phyloP scores from a whole-genome alignment of 1,140 invertebrate species.

The Macrobrachium nipponense region DNA sequence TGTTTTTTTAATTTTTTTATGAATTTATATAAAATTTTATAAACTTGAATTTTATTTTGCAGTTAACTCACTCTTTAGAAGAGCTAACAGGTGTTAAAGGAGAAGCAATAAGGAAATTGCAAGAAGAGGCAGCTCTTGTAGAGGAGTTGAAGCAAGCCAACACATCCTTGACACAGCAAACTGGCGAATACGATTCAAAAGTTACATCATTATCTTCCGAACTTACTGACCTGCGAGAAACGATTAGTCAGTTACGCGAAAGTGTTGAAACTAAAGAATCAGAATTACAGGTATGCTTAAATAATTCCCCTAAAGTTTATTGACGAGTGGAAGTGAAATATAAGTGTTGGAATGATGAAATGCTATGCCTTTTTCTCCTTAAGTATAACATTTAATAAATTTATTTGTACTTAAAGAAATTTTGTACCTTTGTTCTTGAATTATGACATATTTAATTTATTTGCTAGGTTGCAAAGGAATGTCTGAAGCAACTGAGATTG shows the following conservation, averaged over 20 bases:
- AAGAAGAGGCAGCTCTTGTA: conserved; percentile 32
- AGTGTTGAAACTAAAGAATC: conserved; percentile 55
- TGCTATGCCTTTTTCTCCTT: neutral
- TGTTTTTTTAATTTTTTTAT: no score
- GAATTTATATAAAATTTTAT: no score
- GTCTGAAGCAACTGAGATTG: conserved; percentile 51
- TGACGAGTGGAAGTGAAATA: no score
- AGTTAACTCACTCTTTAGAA: conserved; percentile 51
- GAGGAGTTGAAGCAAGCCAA: conserved; percentile 40
- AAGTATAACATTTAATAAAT: neutral
- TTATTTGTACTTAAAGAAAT: neutral
- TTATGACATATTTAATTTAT: neutral
- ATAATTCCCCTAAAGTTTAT: neutral
- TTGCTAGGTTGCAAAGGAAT: conserved; percentile 60
- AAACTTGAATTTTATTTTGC: no score
- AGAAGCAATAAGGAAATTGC: conserved; percentile 21
- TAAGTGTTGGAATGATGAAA: no score
- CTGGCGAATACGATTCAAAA: conserved; percentile 9
- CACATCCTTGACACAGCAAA: conserved; percentile 25
- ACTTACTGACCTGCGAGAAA: conserved; percentile 25
- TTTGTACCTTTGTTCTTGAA: neutral
- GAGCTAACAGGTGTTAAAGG: conserved; percentile 47
- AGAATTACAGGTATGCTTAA: conserved; percentile 47
- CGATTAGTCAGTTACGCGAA: conserved; percentile 35
- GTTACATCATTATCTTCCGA: conserved; percentile 31